A percentile compares a stretch with the other conserved stretches of the same genome.
These are phyloP conservation scores for Amblyteles armatorius DNA, from an alignment of 2,888 invertebrate species.

Conservation along the genomic window DNA sequence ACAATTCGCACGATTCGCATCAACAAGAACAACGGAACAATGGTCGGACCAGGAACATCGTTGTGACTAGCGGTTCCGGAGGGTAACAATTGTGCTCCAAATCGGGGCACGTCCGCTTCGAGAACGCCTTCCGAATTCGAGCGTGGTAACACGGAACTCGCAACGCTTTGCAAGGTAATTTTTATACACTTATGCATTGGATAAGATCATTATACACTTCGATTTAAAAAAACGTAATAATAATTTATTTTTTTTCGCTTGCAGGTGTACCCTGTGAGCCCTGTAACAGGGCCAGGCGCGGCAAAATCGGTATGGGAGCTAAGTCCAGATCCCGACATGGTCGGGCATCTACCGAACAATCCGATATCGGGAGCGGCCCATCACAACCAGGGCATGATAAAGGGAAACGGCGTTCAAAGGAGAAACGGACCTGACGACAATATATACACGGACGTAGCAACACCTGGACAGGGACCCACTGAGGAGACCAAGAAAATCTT, in stretches of 20 bases:
- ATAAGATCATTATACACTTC: too few species aligned
- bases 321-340: conserved; percentile 85
- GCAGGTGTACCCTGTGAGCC: conserved; percentile 84
- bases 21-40: conserved; percentile 55
- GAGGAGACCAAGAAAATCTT: conserved; percentile 90
- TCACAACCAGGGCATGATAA: conserved; percentile 75
- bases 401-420: conserved; percentile 70
- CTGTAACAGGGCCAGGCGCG: conserved; percentile 92
- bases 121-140: conserved; percentile 79
- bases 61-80: conserved; percentile 80
- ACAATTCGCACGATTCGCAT: conserved; percentile 43
- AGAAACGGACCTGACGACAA: conserved; percentile 80
- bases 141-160: conserved; percentile 82
- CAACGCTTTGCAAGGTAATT: conserved; percentile 82
- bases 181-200: background rate
- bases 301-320: conserved; percentile 96
- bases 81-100: conserved; percentile 70
- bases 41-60: conserved; percentile 75
- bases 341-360: conserved; percentile 82
- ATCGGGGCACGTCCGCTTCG: conserved; percentile 71
- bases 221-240: background rate
- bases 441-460: conserved; percentile 80
- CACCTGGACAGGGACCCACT: conserved; percentile 79
- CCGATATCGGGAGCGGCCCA: conserved; percentile 79
- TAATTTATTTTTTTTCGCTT: background rate